These are phyloP conservation scores for Poeciliopsis presidionis DNA, from an alignment of 2,797 vertebrate genomes.

Conservation along the genomic window DNA sequence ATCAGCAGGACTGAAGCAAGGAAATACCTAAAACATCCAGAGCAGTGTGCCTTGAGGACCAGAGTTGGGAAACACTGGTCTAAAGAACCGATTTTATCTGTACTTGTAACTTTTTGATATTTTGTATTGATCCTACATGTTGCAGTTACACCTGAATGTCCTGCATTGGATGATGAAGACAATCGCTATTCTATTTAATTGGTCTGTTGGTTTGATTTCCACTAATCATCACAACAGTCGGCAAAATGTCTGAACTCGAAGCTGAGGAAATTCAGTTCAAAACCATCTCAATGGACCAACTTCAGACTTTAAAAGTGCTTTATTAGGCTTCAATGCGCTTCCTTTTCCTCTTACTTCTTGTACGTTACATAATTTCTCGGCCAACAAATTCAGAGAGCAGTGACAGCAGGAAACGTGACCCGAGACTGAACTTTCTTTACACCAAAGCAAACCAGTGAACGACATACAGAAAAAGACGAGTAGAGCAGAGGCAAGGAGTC, in stretches of 20 bases:
- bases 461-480: not conserved
- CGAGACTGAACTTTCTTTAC: constrained; percentile 23
- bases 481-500: not conserved
- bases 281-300: not conserved
- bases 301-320: not conserved
- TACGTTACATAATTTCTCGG: not conserved
- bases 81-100: too few species aligned
- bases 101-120: too few species aligned
- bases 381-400: constrained; percentile 9
- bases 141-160: too few species aligned
- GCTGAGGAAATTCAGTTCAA: not conserved
- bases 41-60: too few species aligned
- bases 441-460: constrained; percentile 10
- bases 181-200: not conserved
- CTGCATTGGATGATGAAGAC: too few species aligned
- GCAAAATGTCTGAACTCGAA: not conserved
- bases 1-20: too few species aligned
- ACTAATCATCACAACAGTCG: not conserved
- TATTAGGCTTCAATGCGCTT: not conserved
- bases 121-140: too few species aligned
- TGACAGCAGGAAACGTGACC: constrained; percentile 35
- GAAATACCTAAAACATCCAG: too few species aligned
- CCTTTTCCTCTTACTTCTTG: not conserved
- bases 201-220: not conserved
- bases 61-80: too few species aligned